Conservation (phyloP, 2,797 vertebrate genomes). For the Carapus acus region DNA sequence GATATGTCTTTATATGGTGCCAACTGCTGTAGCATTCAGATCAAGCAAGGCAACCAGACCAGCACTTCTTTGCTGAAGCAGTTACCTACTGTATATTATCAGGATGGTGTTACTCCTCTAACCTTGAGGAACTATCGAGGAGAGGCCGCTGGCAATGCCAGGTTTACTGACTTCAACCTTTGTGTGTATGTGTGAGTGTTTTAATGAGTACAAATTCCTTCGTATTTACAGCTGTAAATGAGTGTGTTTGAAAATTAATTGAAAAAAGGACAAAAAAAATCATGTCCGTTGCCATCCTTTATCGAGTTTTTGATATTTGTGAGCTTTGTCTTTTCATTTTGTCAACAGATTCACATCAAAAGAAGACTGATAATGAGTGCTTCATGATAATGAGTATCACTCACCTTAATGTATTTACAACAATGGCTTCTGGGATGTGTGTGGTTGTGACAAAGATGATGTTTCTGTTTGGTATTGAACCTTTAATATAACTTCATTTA, state of each 20-base stretch:
- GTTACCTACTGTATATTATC: no score
- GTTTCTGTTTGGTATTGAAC: no score
- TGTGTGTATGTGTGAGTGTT: constrained; percentile 59
- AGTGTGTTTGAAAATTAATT: constrained; percentile 41
- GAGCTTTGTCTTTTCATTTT: constrained; percentile 67
- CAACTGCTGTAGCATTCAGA: no score
- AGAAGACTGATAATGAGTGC: constrained; percentile 47
- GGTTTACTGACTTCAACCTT: constrained; percentile 63
- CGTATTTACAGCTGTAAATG: constrained; percentile 57
- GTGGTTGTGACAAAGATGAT: constrained; percentile 47
- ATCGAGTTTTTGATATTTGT: constrained; percentile 63
- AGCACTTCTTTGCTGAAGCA: no score
- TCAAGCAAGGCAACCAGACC: no score
- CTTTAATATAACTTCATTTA: constrained; percentile 44
- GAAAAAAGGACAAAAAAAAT: constrained; percentile 32
- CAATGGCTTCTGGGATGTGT: constrained; percentile 53
- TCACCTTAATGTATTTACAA: constrained; percentile 43
- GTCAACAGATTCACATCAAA: constrained; percentile 60
- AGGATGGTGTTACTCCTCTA: no score
- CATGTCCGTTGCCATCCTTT: constrained; percentile 56
- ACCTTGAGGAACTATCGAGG: constrained; percentile 36
- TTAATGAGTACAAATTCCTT: constrained; percentile 53
- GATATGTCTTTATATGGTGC: no score
- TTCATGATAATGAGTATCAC: constrained; percentile 54
- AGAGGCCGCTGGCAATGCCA: constrained; percentile 46